Conservation (phyloP, 2,888 invertebrate genomes). For the Pterobdella sp. region DNA sequence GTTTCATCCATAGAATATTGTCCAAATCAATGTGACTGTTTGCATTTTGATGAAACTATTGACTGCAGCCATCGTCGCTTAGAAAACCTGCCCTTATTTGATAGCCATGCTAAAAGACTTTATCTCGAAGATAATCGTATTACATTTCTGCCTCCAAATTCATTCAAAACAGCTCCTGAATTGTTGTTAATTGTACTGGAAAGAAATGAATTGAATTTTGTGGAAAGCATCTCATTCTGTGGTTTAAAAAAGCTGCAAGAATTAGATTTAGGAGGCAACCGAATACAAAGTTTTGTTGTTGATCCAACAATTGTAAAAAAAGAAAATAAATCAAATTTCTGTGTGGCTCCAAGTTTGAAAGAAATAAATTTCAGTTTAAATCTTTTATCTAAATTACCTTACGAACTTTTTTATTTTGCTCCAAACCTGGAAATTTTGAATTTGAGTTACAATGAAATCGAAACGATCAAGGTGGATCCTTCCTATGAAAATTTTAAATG, state of each 20-base stretch:
- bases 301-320: not conserved
- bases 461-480: constrained; percentile 31
- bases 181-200: constrained; percentile 30
- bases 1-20: constrained; percentile 13
- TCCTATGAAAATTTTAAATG: constrained; percentile 30
- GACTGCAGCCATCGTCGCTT: constrained; percentile 30
- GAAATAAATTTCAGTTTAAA: constrained; percentile 36
- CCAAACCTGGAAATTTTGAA: constrained; percentile 37
- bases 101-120: constrained; percentile 24
- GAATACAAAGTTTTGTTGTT: constrained; percentile 26
- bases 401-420: constrained; percentile 35
- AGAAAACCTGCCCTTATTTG: constrained; percentile 18
- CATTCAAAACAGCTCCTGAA: constrained; percentile 23
- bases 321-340: constrained; percentile 1
- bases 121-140: constrained; percentile 32
- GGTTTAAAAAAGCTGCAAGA: constrained; percentile 27
- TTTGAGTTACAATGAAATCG: constrained; percentile 36
- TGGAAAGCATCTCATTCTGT: constrained; percentile 27
- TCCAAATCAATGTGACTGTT: constrained; percentile 31
- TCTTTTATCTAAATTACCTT: constrained; percentile 33
- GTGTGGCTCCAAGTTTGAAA: constrained; percentile 30
- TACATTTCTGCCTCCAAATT: constrained; percentile 6
- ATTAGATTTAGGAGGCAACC: constrained; percentile 30
- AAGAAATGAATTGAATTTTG: constrained; percentile 29
- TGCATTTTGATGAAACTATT: constrained; percentile 32